These are phyloP conservation scores for Trinectes maculatus DNA, from an alignment of 2,113 vertebrate species.

Conservation along the genomic window DNA sequence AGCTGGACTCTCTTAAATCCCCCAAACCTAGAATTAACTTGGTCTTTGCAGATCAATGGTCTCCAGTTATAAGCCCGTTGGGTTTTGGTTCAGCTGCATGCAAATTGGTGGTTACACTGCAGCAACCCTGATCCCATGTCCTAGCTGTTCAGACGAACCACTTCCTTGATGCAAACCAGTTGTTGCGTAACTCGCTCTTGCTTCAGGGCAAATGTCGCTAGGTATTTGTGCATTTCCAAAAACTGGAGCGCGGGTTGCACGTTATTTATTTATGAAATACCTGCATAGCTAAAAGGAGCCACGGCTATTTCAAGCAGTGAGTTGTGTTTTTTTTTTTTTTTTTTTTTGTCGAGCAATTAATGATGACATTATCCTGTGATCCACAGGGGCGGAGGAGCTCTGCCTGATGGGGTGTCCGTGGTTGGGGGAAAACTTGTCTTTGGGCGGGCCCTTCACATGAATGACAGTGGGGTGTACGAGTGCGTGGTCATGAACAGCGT, in stretches of 20 bases:
- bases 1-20: slow-evolving; percentile 17
- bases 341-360: not conserved
- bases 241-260: not conserved
- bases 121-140: slow-evolving; percentile 36
- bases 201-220: not conserved
- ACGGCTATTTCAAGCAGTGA: slow-evolving; percentile 24
- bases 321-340: slow-evolving; percentile 7
- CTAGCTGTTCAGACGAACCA: not conserved
- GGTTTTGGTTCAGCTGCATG: slow-evolving; percentile 44
- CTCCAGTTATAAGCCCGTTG: slow-evolving; percentile 1
- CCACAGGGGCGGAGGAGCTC: slow-evolving; percentile 79
- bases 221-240: not conserved
- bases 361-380: not conserved
- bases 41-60: slow-evolving; percentile 34
- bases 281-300: slow-evolving; percentile 10
- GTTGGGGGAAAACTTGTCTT: slow-evolving; percentile 83
- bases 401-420: slow-evolving; percentile 77
- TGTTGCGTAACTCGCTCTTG: slow-evolving; percentile 7
- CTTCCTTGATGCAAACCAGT: slow-evolving; percentile 25
- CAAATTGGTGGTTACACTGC: slow-evolving; percentile 41
- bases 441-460: slow-evolving; percentile 68
- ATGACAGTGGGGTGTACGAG: slow-evolving; percentile 84
- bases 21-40: slow-evolving; percentile 35
- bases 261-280: not conserved
- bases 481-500: slow-evolving; percentile 83